Percentiles rank a stretch among this genome's conserved stretches.
Conservation (phyloP, 2,888 invertebrate species). For the Euphydryas editha region DNA sequence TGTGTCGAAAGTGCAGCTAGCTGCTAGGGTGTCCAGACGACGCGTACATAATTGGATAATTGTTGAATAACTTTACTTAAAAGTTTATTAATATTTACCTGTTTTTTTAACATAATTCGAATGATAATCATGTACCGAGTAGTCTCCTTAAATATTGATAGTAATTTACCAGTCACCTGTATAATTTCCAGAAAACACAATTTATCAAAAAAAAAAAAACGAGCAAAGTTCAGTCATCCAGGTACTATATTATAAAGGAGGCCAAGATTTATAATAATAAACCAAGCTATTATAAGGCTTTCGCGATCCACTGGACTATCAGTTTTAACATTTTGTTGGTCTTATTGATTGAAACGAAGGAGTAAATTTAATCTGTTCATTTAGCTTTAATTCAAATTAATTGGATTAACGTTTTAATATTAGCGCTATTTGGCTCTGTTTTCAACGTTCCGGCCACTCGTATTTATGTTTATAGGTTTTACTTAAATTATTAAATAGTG, state of each 20-base stretch:
- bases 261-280: not conserved
- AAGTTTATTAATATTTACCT: too few species aligned
- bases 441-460: not conserved
- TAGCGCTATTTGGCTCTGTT: constrained; percentile 21
- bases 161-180: too few species aligned
- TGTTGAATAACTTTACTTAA: too few species aligned
- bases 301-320: constrained; percentile 2
- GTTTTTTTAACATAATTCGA: too few species aligned
- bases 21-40: too few species aligned
- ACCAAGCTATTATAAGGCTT: not conserved
- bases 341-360: constrained; percentile 16
- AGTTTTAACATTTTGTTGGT: constrained; percentile 17
- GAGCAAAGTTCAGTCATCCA: too few species aligned
- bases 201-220: too few species aligned
- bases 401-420: constrained; percentile 27
- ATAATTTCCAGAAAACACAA: too few species aligned
- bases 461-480: constrained; percentile 4
- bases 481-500: constrained; percentile 11
- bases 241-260: not conserved
- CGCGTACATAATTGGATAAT: too few species aligned
- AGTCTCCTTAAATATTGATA: too few species aligned
- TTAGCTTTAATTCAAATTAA: constrained; percentile 16
- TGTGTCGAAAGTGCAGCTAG: too few species aligned
- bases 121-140: too few species aligned
- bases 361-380: constrained; percentile 25